Evolutionary conservation across 2,888 invertebrate species (phyloP).

Genomic region (Tetrapedia diversipes): DNA sequence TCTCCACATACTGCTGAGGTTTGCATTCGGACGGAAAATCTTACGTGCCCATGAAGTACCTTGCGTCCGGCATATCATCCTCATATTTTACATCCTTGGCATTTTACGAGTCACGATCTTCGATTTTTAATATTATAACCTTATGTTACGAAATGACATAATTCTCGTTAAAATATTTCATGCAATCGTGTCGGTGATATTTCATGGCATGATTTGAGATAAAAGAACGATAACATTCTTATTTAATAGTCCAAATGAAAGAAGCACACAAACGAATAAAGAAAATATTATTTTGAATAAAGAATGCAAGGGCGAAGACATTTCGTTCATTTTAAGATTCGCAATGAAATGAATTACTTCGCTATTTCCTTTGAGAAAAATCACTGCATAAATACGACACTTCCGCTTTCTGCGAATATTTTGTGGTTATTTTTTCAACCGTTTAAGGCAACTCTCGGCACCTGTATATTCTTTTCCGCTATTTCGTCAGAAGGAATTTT

Average conservation of each 20-base stretch:
- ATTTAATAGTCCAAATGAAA: too few species aligned
- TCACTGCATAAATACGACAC: neutral
- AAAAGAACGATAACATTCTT: too few species aligned
- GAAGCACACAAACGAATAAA: too few species aligned
- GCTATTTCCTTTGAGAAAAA: neutral
- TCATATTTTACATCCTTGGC: slow-evolving; percentile 6
- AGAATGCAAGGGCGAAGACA: too few species aligned
- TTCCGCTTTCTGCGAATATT: neutral
- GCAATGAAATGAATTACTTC: neutral
- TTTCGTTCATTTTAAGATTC: neutral
- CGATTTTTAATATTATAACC: neutral
- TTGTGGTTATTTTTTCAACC: slow-evolving; percentile 15
- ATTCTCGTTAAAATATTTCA: neutral
- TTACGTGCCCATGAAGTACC: slow-evolving; percentile 14
- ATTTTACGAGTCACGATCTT: slow-evolving; percentile 9
- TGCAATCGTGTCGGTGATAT: too few species aligned
- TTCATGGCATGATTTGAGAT: too few species aligned
- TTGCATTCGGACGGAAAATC: slow-evolving; percentile 16
- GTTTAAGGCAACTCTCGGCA: slow-evolving; percentile 32
- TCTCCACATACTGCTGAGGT: slow-evolving; percentile 16
- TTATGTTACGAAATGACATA: neutral
- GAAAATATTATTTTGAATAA: too few species aligned
- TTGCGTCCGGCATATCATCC: slow-evolving; percentile 11
- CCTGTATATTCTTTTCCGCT: slow-evolving; percentile 38
- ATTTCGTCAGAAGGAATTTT: slow-evolving; percentile 63